Base-by-base conservation (phyloP, 2,113 vertebrate genomes). In the Cromileptes altivelis region DNA sequence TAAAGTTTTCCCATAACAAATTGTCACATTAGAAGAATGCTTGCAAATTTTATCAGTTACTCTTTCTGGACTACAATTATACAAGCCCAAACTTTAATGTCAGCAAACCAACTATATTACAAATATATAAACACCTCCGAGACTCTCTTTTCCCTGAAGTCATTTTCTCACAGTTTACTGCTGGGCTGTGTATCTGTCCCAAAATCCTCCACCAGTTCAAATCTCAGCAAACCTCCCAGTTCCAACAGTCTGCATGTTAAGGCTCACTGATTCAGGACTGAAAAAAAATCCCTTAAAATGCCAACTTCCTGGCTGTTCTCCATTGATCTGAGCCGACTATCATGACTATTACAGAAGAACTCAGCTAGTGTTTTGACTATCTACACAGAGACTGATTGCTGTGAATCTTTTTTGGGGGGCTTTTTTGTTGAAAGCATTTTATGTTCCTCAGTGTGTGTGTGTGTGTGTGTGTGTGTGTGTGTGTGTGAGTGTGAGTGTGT, bases 61-160 rank as follows among this genome's bases (percentile, higher is more conserved):
- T 56, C 42, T 14, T 27, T 30, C 55, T 49, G 40, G 17, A 11
- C 19, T 12, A 3, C 60, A 42, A 14, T 25, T 42, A 53, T 0
- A 27, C 6, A 30, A 27, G 18, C 64, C 42, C 53, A 3, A 62
- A 79, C n/a, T 64, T 50, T 1, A 12, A 33, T 18, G 12, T 53
- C 27, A 27, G 53, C 57, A 79, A 62, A 53, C 57, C 65, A 55
- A 63, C 33, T 45, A 47, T 50, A 64, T 71, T 56, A 63, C 18
- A 47, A 23, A 80, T 18, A 33, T 6, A 70, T 64, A 80, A 79
- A 71, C 58, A 80, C 49, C 50, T 64, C 50, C 0, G 69, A 23
- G 78, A 72, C 68, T 55, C 1, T 33, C 23, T 12, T 15, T 18
- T 23, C 70, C 77, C 77, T 53, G 33, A 80, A 72, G 78, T 80